Evolutionary conservation across 1,140 invertebrate species (phyloP).

Genomic region (Pemphigus obesinymphae): DNA sequence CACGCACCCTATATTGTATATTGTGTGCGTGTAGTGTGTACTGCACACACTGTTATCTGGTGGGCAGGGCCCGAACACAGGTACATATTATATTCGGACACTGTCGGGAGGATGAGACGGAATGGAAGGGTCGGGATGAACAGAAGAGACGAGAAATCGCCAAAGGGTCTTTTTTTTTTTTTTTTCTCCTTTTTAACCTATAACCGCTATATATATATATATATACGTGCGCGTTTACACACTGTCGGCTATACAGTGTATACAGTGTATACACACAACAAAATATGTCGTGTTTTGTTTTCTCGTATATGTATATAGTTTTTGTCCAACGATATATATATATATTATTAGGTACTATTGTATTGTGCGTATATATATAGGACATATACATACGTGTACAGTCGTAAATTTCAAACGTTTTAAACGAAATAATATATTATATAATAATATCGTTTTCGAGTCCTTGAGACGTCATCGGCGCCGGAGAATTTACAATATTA

Average conservation of each 20-base stretch:
- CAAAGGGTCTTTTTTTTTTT: neutral
- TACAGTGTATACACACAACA: too few relatives aligned
- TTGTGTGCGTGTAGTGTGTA: neutral
- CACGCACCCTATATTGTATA: neutral
- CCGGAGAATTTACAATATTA: neutral
- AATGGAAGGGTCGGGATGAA: neutral
- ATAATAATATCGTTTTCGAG: neutral
- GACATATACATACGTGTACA: neutral
- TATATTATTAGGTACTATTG: neutral
- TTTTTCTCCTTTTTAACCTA: too few relatives aligned
- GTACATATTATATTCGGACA: neutral
- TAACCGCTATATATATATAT: neutral
- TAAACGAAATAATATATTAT: neutral
- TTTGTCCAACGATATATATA: too few relatives aligned
- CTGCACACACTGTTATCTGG: neutral
- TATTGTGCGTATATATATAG: neutral
- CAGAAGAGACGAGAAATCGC: neutral
- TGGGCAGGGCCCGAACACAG: neutral
- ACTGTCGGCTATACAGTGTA: too few relatives aligned
- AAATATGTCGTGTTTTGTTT: neutral
- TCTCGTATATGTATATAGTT: neutral
- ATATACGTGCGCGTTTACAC: neutral
- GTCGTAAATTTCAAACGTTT: neutral
- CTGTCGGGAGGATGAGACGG: neutral
- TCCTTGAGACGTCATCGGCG: constrained; percentile 3